phyloP scores from a whole-genome alignment of 2,888 invertebrate species.

The Tipula lateralis region DNA sequence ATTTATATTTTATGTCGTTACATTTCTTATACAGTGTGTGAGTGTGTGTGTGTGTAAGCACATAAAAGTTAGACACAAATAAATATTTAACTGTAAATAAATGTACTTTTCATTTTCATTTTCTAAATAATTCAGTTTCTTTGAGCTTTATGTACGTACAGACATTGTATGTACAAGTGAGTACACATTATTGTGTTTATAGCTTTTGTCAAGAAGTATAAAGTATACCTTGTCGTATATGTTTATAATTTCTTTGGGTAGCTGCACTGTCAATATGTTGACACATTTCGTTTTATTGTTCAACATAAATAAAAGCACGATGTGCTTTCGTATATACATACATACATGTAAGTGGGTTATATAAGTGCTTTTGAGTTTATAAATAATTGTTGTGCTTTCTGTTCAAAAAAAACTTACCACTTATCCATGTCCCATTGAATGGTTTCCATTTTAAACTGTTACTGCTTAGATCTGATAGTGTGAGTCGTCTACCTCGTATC shows the following conservation, averaged over 20 bases:
- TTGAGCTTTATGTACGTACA: neutral
- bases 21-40: neutral
- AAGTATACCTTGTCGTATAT: neutral
- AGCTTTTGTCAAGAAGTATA: neutral
- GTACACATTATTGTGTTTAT: neutral
- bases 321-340: too few species aligned
- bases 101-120: neutral
- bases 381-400: neutral
- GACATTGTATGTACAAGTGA: neutral
- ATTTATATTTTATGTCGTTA: neutral
- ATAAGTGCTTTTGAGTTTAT: neutral
- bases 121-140: neutral
- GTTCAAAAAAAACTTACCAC: slow-evolving; percentile 51
- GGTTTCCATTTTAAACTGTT: slow-evolving; percentile 55
- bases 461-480: slow-evolving; percentile 62
- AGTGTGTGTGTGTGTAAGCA: neutral
- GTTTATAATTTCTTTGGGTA: neutral
- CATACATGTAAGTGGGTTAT: too few species aligned
- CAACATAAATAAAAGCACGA: too few species aligned
- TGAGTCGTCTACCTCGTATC: slow-evolving; percentile 62
- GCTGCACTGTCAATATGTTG: neutral
- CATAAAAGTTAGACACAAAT: neutral
- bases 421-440: slow-evolving; percentile 75
- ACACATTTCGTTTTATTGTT: neutral
- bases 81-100: neutral